Evolutionary conservation across 2,113 vertebrate genomes (phyloP), one percentile per base, ranked within the genome.

Genomic region (Macaca mulatta): DNA sequence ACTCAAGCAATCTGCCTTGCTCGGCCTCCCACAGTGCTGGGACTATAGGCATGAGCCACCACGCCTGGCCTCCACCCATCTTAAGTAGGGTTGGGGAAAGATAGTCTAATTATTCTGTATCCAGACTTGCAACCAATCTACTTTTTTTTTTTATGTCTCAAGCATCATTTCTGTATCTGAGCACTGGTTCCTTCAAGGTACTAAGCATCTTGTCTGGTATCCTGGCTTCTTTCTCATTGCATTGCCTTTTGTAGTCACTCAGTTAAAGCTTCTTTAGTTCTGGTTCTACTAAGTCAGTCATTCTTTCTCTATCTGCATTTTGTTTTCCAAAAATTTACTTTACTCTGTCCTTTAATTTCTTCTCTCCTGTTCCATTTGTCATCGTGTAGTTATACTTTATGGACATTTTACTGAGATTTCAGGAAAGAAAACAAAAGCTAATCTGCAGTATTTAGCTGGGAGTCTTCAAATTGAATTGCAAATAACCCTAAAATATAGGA

Each of bases 401-500:
- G 81, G 17, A 57, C 40, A 79, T 43, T 72, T 90, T 90, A 87
- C 57, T 86, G 30, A 70, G 43, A 93, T 93, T 82, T 87, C 48
- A 64, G 64, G 32, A 72, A 48, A 87, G n/a, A 61, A 90, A 67
- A 52, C 77, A 80, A 90, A 79, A 50, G 61, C 52, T 13, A 90
- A 30, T 67, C 45, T 83, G 40, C 35, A 92, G 64, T 80, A 84
- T 75, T 89, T 84, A 79, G 61, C 48, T 86, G 23, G 10, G 93
- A 69, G 23, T 43, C 30, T 92, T 92, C 64, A 82, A 79, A 67
- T 0, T 57, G 22, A 88, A 72, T 61, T 83, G 59, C 57, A 91
- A 81, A 78, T 78, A 95, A 82, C 92, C 7, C 59, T 89, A 79
- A 91, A 84, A 94, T 84, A 97, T 0, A 40, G 35, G 55, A n/a